A percentile compares a stretch with the other conserved stretches of the same genome.
Evolutionary conservation across 1,140 invertebrate genomes (phyloP).

Genomic region (Hetaerina americana): DNA sequence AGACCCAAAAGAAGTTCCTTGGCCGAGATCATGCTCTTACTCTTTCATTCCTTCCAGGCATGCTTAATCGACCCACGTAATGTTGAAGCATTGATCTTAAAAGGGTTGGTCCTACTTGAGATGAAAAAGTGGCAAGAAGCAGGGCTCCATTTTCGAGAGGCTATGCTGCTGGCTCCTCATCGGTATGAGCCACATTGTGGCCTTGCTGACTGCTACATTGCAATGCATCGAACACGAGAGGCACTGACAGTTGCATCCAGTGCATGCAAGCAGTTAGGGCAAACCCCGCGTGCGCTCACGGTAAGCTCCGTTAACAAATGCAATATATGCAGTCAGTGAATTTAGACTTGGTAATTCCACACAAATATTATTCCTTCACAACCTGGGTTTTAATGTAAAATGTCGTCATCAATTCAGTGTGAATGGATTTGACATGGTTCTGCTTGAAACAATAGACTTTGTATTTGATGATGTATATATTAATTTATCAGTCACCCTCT

Average conservation of each 20-base stretch:
- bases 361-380: too few relatives aligned
- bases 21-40: background rate
- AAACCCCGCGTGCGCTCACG: constrained; percentile 51
- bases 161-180: constrained; percentile 41
- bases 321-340: too few relatives aligned
- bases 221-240: constrained; percentile 49
- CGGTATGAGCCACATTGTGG: constrained; percentile 56
- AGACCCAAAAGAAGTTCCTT: background rate
- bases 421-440: too few relatives aligned
- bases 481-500: too few relatives aligned
- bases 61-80: constrained; percentile 13
- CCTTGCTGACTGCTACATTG: constrained; percentile 54
- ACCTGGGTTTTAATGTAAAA: too few relatives aligned
- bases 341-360: too few relatives aligned
- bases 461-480: too few relatives aligned
- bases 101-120: constrained; percentile 53
- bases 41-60: background rate
- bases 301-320: constrained; percentile 32
- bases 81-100: constrained; percentile 55
- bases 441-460: too few relatives aligned
- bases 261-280: constrained; percentile 53
- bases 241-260: constrained; percentile 52
- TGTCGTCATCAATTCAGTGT: too few relatives aligned
- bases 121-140: constrained; percentile 60
- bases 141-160: constrained; percentile 55